Evolutionary conservation across 2,797 vertebrate genomes (phyloP).

Genomic region (Gastrophryne carolinensis): DNA sequence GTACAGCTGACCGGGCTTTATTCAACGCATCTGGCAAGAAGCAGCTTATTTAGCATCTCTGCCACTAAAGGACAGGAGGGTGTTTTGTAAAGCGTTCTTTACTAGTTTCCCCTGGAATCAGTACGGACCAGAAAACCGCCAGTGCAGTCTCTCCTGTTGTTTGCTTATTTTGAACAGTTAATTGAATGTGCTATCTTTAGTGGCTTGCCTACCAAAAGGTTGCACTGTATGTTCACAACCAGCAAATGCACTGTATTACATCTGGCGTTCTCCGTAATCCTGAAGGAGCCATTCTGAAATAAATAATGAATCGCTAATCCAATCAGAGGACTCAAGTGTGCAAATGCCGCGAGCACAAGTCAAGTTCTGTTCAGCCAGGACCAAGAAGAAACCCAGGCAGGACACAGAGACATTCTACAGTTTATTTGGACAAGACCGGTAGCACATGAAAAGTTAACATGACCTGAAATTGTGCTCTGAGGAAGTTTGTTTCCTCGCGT

Average conservation of each 20-base stretch:
- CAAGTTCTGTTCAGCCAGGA: neutral
- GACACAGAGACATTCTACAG: neutral
- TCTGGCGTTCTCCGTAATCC: too few relatives aligned
- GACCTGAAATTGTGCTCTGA: neutral
- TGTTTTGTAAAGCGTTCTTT: too few relatives aligned
- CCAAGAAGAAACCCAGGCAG: neutral
- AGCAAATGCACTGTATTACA: neutral
- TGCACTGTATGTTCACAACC: neutral
- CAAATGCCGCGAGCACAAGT: neutral
- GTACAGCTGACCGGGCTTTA: too few relatives aligned
- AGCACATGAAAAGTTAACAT: slow-evolving; percentile 9
- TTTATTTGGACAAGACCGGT: neutral
- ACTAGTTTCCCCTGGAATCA: too few relatives aligned
- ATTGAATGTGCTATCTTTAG: neutral
- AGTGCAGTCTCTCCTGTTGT: too few relatives aligned
- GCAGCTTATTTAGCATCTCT: too few relatives aligned
- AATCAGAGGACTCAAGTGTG: neutral
- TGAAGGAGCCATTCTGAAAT: neutral
- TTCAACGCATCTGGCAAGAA: too few relatives aligned
- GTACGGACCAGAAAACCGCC: too few relatives aligned
- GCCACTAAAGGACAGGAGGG: too few relatives aligned
- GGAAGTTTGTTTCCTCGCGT: neutral
- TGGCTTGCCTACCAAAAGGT: neutral
- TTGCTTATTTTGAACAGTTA: too few relatives aligned
- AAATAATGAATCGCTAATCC: neutral